Percentiles rank a stretch among this genome's conserved stretches.
phyloP scores from a whole-genome alignment of 2,888 invertebrate genomes.

The Alitta virens region DNA sequence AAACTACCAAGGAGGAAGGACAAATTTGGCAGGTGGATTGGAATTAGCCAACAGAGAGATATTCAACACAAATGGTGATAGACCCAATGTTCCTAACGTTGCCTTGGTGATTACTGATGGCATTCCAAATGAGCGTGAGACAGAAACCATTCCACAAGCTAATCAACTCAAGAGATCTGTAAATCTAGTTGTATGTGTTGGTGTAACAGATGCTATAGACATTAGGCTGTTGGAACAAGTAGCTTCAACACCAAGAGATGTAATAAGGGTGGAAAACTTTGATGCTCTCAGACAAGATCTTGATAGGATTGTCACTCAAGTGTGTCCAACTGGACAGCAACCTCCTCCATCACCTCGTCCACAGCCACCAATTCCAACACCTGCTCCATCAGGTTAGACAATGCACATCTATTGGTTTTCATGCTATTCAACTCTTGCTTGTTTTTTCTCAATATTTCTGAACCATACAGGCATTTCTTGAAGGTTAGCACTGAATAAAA shows the following conservation, averaged over 20 bases:
- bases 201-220: neutral
- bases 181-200: neutral
- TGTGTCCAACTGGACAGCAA: neutral
- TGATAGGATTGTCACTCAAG: neutral
- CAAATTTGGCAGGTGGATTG: neutral
- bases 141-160: neutral
- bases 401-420: too few species aligned
- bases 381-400: neutral
- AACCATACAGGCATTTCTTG: too few species aligned
- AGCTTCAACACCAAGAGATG: neutral
- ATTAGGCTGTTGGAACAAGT: neutral
- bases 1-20: neutral
- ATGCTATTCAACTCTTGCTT: too few species aligned
- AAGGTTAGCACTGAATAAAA: too few species aligned
- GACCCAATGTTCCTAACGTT: neutral
- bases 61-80: neutral
- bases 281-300: neutral
- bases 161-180: neutral
- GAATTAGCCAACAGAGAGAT: neutral
- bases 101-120: neutral
- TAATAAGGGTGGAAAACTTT: neutral
- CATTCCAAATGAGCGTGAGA: slow-evolving; percentile 1
- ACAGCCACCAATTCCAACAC: neutral
- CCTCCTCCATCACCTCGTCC: neutral
- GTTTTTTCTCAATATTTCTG: too few species aligned